Percentiles rank a stretch among this genome's conserved stretches.
These are phyloP conservation scores for Actinopyga echinites DNA, from an alignment of 53 echinoderm and acorn worm genomes.

Conservation along the genomic window DNA sequence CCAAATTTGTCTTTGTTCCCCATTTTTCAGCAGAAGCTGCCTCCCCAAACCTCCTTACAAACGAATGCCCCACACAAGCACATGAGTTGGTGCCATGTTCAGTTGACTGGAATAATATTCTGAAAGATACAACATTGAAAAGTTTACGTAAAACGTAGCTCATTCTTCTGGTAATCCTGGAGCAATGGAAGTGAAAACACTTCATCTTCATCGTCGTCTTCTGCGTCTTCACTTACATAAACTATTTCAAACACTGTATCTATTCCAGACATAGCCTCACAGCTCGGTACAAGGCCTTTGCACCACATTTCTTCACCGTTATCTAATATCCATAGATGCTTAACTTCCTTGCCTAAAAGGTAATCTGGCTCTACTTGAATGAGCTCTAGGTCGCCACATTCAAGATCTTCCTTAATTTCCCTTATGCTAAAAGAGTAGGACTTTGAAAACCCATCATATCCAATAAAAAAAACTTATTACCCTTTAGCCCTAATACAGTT, in stretches of 20 bases:
- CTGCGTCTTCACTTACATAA: not conserved
- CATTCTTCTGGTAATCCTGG: constrained; percentile 14
- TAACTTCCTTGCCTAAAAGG: not conserved
- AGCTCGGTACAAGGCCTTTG: not conserved
- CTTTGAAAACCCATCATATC: not conserved
- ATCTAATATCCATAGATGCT: constrained; percentile 27
- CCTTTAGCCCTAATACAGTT: not conserved
- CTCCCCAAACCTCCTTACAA: constrained; percentile 25
- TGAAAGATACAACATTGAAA: not conserved
- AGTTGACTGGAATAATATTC: not conserved
- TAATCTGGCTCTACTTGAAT: not conserved
- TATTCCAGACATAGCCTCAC: not conserved
- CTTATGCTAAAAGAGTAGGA: not conserved
- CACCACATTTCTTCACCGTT: constrained; percentile 19
- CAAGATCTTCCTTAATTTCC: constrained; percentile 14
- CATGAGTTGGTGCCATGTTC: not conserved
- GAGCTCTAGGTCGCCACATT: not conserved
- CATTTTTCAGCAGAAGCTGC: constrained; percentile 5
- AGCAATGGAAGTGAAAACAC: constrained; percentile 1
- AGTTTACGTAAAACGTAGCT: not conserved
- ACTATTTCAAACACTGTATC: constrained; percentile 12
- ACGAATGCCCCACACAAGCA: constrained; percentile 8
- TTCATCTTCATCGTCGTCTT: constrained; percentile 9
- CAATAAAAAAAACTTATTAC: not conserved
- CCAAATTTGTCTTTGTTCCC: not conserved